Conservation (phyloP, 35 echinoderm and acorn worm genomes). For the Apostichopus japonicus region DNA sequence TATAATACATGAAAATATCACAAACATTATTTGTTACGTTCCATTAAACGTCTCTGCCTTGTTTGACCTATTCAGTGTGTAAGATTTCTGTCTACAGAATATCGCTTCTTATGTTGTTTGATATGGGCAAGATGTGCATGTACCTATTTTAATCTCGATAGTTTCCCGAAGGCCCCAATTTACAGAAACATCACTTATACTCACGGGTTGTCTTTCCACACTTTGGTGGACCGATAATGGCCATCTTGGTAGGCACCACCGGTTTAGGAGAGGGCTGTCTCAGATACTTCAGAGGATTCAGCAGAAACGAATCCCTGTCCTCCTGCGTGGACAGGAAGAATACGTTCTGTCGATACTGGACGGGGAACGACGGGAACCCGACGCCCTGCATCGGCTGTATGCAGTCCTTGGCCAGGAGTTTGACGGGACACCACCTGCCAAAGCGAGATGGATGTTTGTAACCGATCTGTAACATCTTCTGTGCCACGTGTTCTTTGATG, state of each 20-base stretch:
- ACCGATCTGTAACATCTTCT: slow-evolving; percentile 96
- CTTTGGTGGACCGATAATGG: slow-evolving; percentile 96
- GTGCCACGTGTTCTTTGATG: slow-evolving; percentile 82
- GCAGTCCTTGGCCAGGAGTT: slow-evolving; percentile 74
- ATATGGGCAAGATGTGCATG: too few relatives aligned
- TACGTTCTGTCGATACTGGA: slow-evolving; percentile 86
- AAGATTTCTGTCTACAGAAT: too few relatives aligned
- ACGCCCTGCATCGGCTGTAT: slow-evolving; percentile 97
- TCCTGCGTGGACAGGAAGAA: slow-evolving; percentile 78
- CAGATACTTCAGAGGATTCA: slow-evolving; percentile 71
- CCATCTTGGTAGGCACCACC: slow-evolving; percentile 90
- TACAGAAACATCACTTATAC: neutral
- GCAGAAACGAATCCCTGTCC: slow-evolving; percentile 79
- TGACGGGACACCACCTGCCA: slow-evolving; percentile 95
- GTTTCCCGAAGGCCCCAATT: too few relatives aligned
- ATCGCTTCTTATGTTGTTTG: too few relatives aligned
- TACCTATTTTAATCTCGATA: too few relatives aligned
- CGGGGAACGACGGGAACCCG: slow-evolving; percentile 83
- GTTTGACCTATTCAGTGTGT: too few relatives aligned
- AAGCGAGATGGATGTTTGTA: slow-evolving; percentile 95
- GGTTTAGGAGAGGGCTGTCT: slow-evolving; percentile 90
- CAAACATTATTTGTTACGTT: too few relatives aligned
- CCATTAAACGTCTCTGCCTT: too few relatives aligned
- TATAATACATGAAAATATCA: too few relatives aligned
- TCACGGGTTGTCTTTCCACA: slow-evolving; percentile 95